A percentile compares a stretch with the other conserved stretches of the same genome.
Evolutionary conservation across 2,797 vertebrate species (phyloP).

Genomic region (Knipowitschia caucasica): DNA sequence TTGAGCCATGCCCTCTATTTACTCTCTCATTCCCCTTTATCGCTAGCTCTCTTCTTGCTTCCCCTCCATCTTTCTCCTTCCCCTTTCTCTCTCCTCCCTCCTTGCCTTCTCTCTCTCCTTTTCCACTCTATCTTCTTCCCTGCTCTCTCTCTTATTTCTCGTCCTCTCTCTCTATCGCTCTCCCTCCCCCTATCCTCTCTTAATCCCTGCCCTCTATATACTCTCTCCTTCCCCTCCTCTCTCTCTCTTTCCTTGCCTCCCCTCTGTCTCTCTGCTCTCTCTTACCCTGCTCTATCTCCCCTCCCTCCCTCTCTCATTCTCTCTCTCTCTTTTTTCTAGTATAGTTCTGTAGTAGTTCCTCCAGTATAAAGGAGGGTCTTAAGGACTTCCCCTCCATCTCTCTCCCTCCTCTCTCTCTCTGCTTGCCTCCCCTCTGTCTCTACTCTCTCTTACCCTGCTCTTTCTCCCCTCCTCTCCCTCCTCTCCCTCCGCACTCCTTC

Average conservation of each 20-base stretch:
- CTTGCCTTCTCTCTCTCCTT: neutral
- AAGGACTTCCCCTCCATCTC: neutral
- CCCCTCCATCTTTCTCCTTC: neutral
- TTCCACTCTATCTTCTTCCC: neutral
- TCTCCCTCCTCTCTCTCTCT: neutral
- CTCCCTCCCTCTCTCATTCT: neutral
- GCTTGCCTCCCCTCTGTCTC: neutral
- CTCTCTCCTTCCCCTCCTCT: neutral
- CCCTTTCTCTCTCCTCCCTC: neutral
- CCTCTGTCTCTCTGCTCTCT: neutral
- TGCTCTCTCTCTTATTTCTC: neutral
- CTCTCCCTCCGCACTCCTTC: slow-evolving; percentile 15
- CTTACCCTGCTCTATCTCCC: neutral
- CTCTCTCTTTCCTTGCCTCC: neutral
- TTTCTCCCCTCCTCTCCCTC: slow-evolving; percentile 16
- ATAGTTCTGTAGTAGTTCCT: too few relatives aligned
- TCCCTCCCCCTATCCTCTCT: neutral
- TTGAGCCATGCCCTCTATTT: neutral
- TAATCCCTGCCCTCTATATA: too few relatives aligned
- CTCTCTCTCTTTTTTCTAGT: too few relatives aligned
- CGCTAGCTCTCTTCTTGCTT: neutral
- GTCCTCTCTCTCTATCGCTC: too few relatives aligned
- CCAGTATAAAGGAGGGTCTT: too few relatives aligned
- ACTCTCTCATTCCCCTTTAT: neutral
- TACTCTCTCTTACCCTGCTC: neutral